phyloP scores from a whole-genome alignment of 2,113 vertebrate genomes.

The Eublepharis macularius region DNA sequence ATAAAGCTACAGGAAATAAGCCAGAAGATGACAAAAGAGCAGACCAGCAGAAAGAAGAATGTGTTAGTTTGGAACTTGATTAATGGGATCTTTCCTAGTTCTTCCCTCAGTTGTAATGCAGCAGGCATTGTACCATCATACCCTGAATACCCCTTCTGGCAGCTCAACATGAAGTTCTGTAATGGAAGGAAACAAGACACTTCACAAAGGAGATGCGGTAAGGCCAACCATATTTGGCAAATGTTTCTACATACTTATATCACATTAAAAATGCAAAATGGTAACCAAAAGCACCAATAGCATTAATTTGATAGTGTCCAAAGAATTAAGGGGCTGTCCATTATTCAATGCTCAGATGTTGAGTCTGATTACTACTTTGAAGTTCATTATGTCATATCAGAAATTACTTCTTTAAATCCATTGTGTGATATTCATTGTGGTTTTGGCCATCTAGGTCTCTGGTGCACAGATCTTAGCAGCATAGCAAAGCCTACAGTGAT shows the following conservation, averaged over 20 bases:
- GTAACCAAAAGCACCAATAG: neutral
- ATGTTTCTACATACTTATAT: constrained; percentile 8
- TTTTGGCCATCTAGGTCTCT: neutral
- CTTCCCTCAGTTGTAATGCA: constrained; percentile 34
- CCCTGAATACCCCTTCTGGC: constrained; percentile 17
- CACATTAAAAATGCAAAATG: constrained; percentile 16
- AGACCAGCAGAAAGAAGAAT: constrained; percentile 9
- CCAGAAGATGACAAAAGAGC: constrained; percentile 3
- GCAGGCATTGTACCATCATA: constrained; percentile 38
- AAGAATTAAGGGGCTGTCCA: neutral
- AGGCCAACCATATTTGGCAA: constrained; percentile 11
- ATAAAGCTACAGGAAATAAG: neutral
- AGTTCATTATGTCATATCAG: neutral
- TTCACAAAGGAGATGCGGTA: constrained; percentile 30
- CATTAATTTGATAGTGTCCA: neutral
- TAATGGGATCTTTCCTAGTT: constrained; percentile 34
- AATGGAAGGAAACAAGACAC: constrained; percentile 30
- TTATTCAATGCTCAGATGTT: neutral
- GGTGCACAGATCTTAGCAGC: neutral
- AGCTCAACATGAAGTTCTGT: constrained; percentile 21
- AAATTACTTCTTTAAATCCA: neutral
- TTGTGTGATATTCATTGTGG: neutral
- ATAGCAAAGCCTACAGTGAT: neutral
- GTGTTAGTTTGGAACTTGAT: constrained; percentile 23
- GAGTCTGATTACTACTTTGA: neutral